Evolutionary conservation across 2,888 invertebrate genomes (phyloP), one percentile per base, ranked within the genome.

Genomic region (Nomada fucata): DNA sequence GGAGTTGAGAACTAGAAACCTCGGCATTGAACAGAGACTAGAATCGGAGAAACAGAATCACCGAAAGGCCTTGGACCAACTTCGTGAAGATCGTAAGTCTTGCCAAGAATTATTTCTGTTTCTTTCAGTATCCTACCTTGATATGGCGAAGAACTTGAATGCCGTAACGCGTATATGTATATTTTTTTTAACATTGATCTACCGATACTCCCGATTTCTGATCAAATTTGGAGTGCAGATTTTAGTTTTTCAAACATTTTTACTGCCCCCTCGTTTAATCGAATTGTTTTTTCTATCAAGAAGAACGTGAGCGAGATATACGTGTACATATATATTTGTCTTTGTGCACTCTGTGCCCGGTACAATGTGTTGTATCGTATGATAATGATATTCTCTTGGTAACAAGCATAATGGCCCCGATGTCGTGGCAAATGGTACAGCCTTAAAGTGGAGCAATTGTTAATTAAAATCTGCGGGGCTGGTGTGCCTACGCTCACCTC

Each of bases 1-100:
- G 87, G 94, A 95, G 87, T 91, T 94, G 57, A 91, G 90, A 76
- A 90, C 91, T 83, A 92, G 91, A 82, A 93, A 93, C 80, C 89
- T 91, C 72, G 91, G 92, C 79, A 90, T 94, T 77, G 93, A 94
- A 84, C 94, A 94, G 83, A 91, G 91, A 65, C 88, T 94, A 74
- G 85, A 91, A 4, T 91, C 92, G 71, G 94, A 94, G 85, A 93
- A 93, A 81, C 89, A 91, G 61, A 91, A 94, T 60, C 93, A 94
- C 83, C 82, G 82, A 67, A 90, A 86, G 88, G 88, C 88, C 74
- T 85, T 92, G 78, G 88, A 91, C 61, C 88, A 88, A 78, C 89
- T 92, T 82, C 91, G 89, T 74, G 88, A 91, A 76, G 90, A 92
- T 73, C 88, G 93, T 93, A 84, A 92, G 93, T 89, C 77, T 84